A percentile compares a stretch with the other conserved stretches of the same genome.
These are phyloP conservation scores for Melikaiella ostensackeni DNA, from an alignment of 2,888 invertebrate species.

Conservation along the genomic window DNA sequence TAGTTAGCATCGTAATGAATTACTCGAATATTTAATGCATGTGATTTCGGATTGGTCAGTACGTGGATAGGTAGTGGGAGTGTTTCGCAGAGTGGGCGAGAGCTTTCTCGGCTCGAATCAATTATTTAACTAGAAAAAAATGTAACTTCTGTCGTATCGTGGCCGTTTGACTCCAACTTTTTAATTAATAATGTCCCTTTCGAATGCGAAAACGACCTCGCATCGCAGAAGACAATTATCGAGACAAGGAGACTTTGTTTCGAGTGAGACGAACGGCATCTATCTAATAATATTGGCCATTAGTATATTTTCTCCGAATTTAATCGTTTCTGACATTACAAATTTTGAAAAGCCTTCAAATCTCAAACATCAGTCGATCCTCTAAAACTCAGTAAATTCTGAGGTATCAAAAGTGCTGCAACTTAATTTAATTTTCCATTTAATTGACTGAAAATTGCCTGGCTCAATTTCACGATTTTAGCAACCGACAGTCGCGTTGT, in stretches of 20 bases:
- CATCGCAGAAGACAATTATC: not conserved
- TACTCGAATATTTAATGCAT: constrained; percentile 74
- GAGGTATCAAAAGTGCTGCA: too few species aligned
- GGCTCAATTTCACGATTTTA: too few species aligned
- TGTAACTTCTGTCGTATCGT: constrained; percentile 54
- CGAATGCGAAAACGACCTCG: constrained; percentile 40
- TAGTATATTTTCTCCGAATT: not conserved
- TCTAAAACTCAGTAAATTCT: too few species aligned
- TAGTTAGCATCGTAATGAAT: constrained; percentile 72
- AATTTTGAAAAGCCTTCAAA: too few species aligned
- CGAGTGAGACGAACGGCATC: not conserved
- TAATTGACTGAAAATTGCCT: too few species aligned
- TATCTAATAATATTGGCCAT: not conserved
- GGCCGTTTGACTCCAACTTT: constrained; percentile 71
- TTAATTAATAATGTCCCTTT: constrained; percentile 68
- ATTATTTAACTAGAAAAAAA: constrained; percentile 65
- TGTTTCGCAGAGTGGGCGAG: constrained; percentile 60
- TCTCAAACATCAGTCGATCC: too few species aligned
- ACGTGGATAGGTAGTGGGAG: constrained; percentile 69
- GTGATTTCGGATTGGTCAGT: constrained; percentile 72
- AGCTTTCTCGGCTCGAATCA: constrained; percentile 64
- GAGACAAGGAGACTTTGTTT: not conserved
- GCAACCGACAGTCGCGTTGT: too few species aligned
- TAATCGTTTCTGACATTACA: not conserved
- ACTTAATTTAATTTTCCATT: too few species aligned